Base-by-base conservation (phyloP, 1,140 invertebrate genomes). In the Pogonomyrmex californicus region DNA sequence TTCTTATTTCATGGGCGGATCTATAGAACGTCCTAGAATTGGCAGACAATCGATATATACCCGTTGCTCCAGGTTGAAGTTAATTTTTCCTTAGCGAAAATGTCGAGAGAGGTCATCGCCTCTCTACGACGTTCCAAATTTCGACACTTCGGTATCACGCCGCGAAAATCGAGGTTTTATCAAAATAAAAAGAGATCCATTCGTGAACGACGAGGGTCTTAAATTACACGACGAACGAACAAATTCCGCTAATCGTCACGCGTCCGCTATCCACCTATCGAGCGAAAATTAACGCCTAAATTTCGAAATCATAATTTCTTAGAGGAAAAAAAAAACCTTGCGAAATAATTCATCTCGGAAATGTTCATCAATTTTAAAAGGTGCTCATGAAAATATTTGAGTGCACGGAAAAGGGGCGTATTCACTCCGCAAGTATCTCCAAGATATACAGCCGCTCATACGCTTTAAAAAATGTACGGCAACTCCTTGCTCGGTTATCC, bases 21-120 rank as follows among this genome's bases (percentile, higher is more conserved):
- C 79, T 83, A 83, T 75, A 83, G 54, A 81, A 62, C n/a, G 79
- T 73, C 36, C 79, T 73, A 83, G 79, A 73, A 75, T 83, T 60
- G 68, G 51, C 79, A 41, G 68, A 73, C 30, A 83, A 73, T 73
- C 68, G 68, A 75, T 75, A 83, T 56, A 49, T 82, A 79, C 12
- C 23, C 76, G n/a, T 33, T 14, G 33, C 36, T 63, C 44, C 65
- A 47, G 14, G 38, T 9, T 44, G 47, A 12, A 60, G 66, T 83
- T 44, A 56, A 81, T 70, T 17, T 70, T 44, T 60, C 65, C 23
- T 68, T 23, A 38, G 38, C 38, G 51, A 81, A 70, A 54, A 70
- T 56, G 47, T 56, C 51, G 78, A 12, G 30, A 17, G 12, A 44
- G 56, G 58, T 38, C 44, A 36, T 47, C 12, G 44, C 41, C 23